These are phyloP conservation scores for Sakesphorus luctuosus DNA, from an alignment of 2,113 vertebrate genomes.

Conservation along the genomic window DNA sequence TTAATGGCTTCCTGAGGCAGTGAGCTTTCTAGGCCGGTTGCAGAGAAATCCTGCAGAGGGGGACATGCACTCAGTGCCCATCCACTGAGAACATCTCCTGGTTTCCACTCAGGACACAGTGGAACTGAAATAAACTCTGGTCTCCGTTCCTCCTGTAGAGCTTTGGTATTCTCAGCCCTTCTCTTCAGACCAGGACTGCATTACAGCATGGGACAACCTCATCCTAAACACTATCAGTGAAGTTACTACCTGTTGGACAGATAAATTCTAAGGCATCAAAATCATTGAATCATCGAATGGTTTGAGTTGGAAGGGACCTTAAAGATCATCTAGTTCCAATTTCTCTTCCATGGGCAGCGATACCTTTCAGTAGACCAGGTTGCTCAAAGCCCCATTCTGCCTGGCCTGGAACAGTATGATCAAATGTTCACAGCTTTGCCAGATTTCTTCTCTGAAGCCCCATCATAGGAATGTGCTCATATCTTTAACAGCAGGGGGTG, in stretches of 20 bases:
- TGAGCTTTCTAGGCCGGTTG: background rate
- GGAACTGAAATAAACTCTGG: background rate
- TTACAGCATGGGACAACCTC: background rate
- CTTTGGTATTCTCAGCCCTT: background rate
- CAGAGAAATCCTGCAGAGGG: background rate
- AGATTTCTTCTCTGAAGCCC: background rate
- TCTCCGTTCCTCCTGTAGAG: background rate
- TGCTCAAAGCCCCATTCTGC: background rate
- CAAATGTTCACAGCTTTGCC: background rate
- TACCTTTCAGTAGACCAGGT: background rate
- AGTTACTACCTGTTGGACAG: background rate
- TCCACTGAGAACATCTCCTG: background rate
- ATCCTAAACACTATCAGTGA: background rate
- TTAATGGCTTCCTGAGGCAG: background rate
- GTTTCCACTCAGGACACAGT: background rate
- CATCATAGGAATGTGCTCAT: background rate
- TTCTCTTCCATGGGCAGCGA: background rate
- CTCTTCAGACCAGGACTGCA: background rate
- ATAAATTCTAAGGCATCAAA: background rate
- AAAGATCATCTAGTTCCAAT: background rate
- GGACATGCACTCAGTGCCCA: background rate
- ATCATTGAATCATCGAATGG: background rate
- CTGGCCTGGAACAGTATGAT: background rate
- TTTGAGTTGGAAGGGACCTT: background rate
- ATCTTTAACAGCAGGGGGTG: background rate